These are phyloP conservation scores for Sander lucioperca DNA, from an alignment of 2,113 vertebrate genomes.

Conservation along the genomic window DNA sequence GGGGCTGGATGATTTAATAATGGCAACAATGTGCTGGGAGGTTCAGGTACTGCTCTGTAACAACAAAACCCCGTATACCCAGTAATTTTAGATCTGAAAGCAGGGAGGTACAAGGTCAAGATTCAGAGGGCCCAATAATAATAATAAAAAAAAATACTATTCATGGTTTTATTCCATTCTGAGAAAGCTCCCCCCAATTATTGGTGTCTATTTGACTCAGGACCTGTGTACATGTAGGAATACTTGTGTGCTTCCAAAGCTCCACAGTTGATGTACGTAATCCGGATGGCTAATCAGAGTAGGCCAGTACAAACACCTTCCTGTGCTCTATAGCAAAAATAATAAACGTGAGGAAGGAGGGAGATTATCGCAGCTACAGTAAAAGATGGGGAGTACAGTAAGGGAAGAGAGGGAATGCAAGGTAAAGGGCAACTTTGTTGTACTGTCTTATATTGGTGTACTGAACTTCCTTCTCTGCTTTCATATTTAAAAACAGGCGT, in stretches of 20 bases:
- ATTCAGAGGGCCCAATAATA: slow-evolving; percentile 12
- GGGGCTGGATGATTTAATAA: neutral
- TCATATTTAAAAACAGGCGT: neutral
- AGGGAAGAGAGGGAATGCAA: slow-evolving; percentile 17
- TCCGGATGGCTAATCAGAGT: slow-evolving; percentile 57
- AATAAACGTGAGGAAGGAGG: slow-evolving; percentile 53
- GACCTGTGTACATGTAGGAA: neutral
- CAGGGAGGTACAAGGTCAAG: slow-evolving; percentile 30
- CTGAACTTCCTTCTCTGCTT: neutral
- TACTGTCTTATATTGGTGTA: neutral
- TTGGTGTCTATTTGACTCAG: slow-evolving; percentile 19
- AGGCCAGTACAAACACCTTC: slow-evolving; percentile 58
- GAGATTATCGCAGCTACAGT: slow-evolving; percentile 32
- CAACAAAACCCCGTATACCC: neutral
- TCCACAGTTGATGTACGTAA: slow-evolving; percentile 49
- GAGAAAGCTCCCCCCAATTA: slow-evolving; percentile 46
- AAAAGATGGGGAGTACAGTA: slow-evolving; percentile 22
- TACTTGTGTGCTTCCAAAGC: slow-evolving; percentile 25
- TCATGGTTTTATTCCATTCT: slow-evolving; percentile 47
- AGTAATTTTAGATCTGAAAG: slow-evolving; percentile 47
- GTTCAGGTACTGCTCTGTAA: neutral
- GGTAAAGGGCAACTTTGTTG: slow-evolving; percentile 32
- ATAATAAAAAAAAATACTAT: slow-evolving; percentile 36
- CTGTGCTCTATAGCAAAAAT: slow-evolving; percentile 57
- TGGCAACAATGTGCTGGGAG: neutral